Conservation (phyloP, 2,113 vertebrate genomes). For the Acinonyx jubatus region DNA sequence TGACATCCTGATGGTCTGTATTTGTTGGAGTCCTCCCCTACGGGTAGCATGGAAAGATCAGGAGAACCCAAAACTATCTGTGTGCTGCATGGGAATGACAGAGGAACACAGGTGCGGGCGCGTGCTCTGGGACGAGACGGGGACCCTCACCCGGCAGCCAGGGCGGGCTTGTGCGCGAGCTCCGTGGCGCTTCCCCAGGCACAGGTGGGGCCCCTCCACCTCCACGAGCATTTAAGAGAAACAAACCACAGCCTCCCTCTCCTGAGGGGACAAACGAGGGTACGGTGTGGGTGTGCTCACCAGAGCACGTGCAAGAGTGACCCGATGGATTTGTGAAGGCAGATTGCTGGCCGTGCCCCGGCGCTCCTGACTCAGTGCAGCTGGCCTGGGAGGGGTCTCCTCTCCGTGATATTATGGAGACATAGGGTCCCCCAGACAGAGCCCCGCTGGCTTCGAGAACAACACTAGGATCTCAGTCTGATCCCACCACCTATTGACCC, state of each 20-base stretch:
- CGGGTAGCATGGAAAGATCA: background rate
- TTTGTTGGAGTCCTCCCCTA: background rate
- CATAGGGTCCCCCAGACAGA: background rate
- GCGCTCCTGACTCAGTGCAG: background rate
- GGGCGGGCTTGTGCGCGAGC: accelerated
- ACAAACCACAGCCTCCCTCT: background rate
- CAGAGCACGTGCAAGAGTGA: too few relatives aligned
- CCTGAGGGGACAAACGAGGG: accelerated
- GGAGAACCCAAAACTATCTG: background rate
- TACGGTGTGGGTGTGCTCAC: accelerated
- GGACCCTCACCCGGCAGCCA: accelerated
- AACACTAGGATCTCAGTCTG: too few relatives aligned
- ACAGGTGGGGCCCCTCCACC: accelerated
- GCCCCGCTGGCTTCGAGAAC: background rate
- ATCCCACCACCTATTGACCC: background rate
- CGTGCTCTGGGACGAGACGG: accelerated
- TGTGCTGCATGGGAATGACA: background rate
- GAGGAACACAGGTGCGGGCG: too few relatives aligned
- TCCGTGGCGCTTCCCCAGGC: accelerated
- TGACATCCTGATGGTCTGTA: background rate
- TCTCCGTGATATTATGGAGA: too few relatives aligned
- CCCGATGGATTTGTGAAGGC: background rate
- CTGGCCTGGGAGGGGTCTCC: accelerated
- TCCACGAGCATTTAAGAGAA: background rate
- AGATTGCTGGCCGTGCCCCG: accelerated